Evolutionary conservation across 53 echinoderm and acorn worm species (phyloP).

Genomic region (Astropecten irregularis): DNA sequence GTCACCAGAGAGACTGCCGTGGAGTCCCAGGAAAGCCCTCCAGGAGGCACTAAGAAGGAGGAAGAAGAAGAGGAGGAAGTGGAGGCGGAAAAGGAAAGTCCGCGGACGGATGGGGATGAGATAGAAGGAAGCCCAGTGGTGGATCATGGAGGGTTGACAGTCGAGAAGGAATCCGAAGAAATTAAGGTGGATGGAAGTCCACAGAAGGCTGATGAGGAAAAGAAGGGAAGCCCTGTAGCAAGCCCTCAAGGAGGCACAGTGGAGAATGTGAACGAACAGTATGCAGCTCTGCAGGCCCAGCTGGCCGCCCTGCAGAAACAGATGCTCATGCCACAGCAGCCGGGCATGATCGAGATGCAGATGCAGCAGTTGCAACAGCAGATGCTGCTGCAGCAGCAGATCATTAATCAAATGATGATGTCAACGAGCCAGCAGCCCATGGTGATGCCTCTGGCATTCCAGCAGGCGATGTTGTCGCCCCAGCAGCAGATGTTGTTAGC

Average conservation of each 20-base stretch:
- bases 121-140: background rate
- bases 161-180: background rate
- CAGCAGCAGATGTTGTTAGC: constrained; percentile 76
- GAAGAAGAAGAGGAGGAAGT: constrained; percentile 25
- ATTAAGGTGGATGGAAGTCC: constrained; percentile 9
- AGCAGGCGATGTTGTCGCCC: constrained; percentile 41
- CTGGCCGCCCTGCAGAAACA: constrained; percentile 66
- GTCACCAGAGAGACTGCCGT: constrained; percentile 42
- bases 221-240: background rate
- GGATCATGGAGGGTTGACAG: background rate
- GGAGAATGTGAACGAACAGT: constrained; percentile 76
- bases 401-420: constrained; percentile 40
- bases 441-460: constrained; percentile 14
- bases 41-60: background rate
- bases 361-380: constrained; percentile 63
- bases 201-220: constrained; percentile 27
- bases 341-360: constrained; percentile 43
- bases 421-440: constrained; percentile 20
- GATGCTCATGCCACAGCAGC: constrained; percentile 59
- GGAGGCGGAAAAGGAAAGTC: constrained; percentile 16
- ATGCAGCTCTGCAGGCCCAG: constrained; percentile 79
- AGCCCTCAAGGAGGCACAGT: constrained; percentile 2
- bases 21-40: background rate
- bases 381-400: constrained; percentile 48
- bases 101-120: constrained; percentile 3